Evolutionary conservation across 2,113 vertebrate genomes (phyloP).

Genomic region (Zosterops lateralis): DNA sequence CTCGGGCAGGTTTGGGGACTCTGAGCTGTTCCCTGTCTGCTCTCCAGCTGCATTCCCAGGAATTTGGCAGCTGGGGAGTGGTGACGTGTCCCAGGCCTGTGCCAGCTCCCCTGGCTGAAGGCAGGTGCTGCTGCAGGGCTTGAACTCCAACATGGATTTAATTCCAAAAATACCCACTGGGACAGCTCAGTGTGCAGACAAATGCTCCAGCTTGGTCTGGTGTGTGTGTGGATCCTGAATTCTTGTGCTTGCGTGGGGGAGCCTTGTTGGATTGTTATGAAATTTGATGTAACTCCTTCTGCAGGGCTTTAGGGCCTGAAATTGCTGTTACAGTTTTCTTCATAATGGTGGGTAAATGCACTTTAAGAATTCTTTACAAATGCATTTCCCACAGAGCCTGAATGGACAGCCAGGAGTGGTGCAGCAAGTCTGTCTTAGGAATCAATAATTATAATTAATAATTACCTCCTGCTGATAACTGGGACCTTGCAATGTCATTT

Average conservation of each 20-base stretch:
- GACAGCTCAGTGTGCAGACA: not conserved
- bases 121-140: not conserved
- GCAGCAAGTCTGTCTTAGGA: not conserved
- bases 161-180: not conserved
- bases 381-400: not conserved
- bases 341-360: too few relatives aligned
- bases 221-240: not conserved
- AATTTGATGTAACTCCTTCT: too few relatives aligned
- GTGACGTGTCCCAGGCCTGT: not conserved
- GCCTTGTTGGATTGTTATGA: too few relatives aligned
- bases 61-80: not conserved
- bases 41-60: not conserved
- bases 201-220: accelerated
- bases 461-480: not conserved
- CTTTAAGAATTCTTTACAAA: too few relatives aligned
- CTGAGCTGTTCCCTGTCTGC: not conserved
- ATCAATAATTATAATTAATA: not conserved
- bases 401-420: not conserved
- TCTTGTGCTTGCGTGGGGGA: accelerated
- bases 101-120: not conserved
- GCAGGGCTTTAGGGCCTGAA: too few relatives aligned
- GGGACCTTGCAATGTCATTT: accelerated
- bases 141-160: accelerated
- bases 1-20: not conserved
- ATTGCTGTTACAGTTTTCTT: too few relatives aligned